Evolutionary conservation across 2,797 vertebrate species (phyloP), one percentile per base, ranked within the genome.

Genomic region (Gastrophryne carolinensis): DNA sequence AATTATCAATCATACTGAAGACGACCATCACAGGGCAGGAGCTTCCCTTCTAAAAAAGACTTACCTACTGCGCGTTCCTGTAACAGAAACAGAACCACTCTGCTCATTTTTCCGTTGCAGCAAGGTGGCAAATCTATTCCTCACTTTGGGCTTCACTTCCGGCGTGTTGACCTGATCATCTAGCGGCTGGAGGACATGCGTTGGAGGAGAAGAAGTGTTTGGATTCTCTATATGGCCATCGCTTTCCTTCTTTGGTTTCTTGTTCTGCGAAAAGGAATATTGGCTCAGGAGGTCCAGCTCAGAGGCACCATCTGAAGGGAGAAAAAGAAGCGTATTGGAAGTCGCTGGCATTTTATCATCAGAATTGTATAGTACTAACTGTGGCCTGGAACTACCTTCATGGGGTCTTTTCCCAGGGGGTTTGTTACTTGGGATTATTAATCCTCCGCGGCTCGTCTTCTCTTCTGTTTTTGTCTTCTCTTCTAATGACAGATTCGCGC

Each of bases 1-100:
- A n/a, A n/a, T n/a, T n/a, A n/a, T n/a, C n/a, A n/a, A n/a, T n/a
- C n/a, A n/a, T n/a, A n/a, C n/a, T n/a, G n/a, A n/a, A n/a, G n/a
- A n/a, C n/a, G n/a, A n/a, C n/a, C n/a, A n/a, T n/a, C n/a, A n/a
- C n/a, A n/a, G 15, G 5, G n/a, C 7, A 12, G 27, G 5, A 2
- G 11, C 27, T 15, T 2, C 1, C 1, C 11, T 35, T 62, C 19
- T 1, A n/a, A 3, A 58, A 32, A 10, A 12, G 44, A 23, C 57
- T 3, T 85, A 98, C 97, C 97, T 95, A 94, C 97, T 99, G 86
- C 82, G 86, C 17, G 90, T 95, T 73, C 85, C 90, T 44, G 88
- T 88, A 56, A 86, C 86, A 3, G 89, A 80, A 56, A 88, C 84
- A 15, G 82, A 85, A 10, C 80, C 83, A 0, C 85, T 85, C 50